Percentiles rank a stretch among this genome's conserved stretches.
Conservation (phyloP, 2,113 vertebrate species). For the Dromiciops gliroides region DNA sequence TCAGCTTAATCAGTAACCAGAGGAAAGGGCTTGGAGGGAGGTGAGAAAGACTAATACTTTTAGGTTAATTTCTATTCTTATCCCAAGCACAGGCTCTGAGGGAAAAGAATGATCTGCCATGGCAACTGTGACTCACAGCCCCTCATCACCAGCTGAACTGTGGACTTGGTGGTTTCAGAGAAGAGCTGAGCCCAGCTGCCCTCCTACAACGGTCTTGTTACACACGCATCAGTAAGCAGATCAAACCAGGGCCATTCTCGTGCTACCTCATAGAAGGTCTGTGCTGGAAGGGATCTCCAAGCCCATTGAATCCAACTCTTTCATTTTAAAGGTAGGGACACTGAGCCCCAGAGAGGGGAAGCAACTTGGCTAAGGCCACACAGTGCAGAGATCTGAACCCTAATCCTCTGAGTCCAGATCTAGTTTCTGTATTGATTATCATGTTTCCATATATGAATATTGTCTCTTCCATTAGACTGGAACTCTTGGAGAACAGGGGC, state of each 20-base stretch:
- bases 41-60: conserved; percentile 75
- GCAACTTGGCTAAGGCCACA: background rate
- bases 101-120: conserved; percentile 81
- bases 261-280: background rate
- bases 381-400: background rate
- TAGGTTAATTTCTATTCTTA: conserved; percentile 79
- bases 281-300: background rate
- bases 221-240: conserved; percentile 23
- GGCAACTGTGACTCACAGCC: conserved; percentile 74
- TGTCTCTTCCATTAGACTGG: background rate
- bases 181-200: conserved; percentile 51
- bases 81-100: conserved; percentile 70
- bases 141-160: conserved; percentile 73
- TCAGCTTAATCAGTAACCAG: conserved; percentile 85
- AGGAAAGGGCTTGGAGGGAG: conserved; percentile 63
- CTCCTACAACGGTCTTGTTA: background rate
- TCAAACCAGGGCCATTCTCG: background rate
- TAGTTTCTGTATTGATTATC: background rate
- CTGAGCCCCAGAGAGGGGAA: background rate
- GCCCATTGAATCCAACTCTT: background rate
- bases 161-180: conserved; percentile 74
- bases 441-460: background rate
- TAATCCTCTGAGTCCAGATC: background rate
- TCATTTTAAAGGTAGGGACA: conserved; percentile 29
- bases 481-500: background rate